Base-by-base conservation (phyloP, 2,888 invertebrate genomes). In the Epinotia ramella region DNA sequence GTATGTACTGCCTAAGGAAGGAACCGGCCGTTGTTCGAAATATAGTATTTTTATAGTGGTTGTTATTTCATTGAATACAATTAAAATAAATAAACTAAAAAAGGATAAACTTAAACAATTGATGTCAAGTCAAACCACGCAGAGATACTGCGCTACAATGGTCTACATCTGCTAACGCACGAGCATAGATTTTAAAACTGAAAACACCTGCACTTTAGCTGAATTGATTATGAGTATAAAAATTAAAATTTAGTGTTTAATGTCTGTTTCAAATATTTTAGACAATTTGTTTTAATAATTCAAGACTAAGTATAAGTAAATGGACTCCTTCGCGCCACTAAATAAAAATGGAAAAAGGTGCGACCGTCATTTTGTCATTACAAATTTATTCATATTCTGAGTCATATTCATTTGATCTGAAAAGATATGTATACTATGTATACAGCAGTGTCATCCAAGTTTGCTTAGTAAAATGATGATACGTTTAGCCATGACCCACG, bases 1-100 rank as follows among this genome's bases (percentile, higher is more conserved):
- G n/a, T 69, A 69, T 69, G 46, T 46, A 57, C 46, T 46, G 46
- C 44, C 44, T 59, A n/a, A 44, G 24, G 16, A 59, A n/a, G n/a
- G 59, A 67, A 57, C 20, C 56, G 20, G 56, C 16, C 18, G 56
- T 18, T 67, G 66, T 56, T 56, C 57, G 33, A 18, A 67, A 56
- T 56, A 56, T 13, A 49, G 13, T 33, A 20, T 9, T 57, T 20
- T 18, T 28, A 11, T 33, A 33, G 6, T 33, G 7, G 33, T 33
- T 5, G 33, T 33, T 6, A 33, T 7, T 33, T 33, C 33, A 33
- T 9, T 44, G 3, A 12, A 44, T 49, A 16, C 4, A n/a, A n/a
- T 12, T 13, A 46, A 13, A 46, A 13, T 46, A 46, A n/a, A 16
- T 49, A 49, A 13, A 13, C 13, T 13, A 7, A n/a, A n/a, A 13